phyloP scores from a whole-genome alignment of 1,140 invertebrate genomes.

The Brachionus manjavacas region DNA sequence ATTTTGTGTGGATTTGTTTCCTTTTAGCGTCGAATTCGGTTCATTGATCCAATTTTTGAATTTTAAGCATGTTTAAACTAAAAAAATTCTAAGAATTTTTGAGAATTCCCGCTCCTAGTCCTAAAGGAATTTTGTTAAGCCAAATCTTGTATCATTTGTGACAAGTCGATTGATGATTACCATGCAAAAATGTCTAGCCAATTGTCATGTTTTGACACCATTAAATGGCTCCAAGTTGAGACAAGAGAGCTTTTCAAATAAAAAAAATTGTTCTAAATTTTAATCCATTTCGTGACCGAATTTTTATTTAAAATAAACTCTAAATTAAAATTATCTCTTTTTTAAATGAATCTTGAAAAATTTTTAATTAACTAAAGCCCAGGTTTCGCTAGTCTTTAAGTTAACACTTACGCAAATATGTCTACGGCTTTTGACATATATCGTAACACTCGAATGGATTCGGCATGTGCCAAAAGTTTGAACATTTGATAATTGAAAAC shows the following conservation, averaged over 20 bases:
- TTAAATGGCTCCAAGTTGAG: background rate
- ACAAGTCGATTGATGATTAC: background rate
- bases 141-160: background rate
- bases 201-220: background rate
- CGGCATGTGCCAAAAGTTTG: background rate
- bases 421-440: background rate
- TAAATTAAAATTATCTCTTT: background rate
- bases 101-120: background rate
- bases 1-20: background rate
- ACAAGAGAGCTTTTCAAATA: background rate
- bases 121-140: background rate
- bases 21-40: background rate
- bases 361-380: background rate
- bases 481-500: background rate
- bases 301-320: background rate
- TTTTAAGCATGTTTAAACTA: background rate
- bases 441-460: background rate
- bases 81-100: background rate
- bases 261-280: background rate
- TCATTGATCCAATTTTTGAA: background rate
- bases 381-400: background rate
- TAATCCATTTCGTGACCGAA: background rate
- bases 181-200: background rate
- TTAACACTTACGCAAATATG: background rate
- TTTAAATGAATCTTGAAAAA: background rate